Percentiles rank a stretch among this genome's conserved stretches.
Conservation (phyloP, 2,113 vertebrate species). For the Phrynosoma blainvillii region DNA sequence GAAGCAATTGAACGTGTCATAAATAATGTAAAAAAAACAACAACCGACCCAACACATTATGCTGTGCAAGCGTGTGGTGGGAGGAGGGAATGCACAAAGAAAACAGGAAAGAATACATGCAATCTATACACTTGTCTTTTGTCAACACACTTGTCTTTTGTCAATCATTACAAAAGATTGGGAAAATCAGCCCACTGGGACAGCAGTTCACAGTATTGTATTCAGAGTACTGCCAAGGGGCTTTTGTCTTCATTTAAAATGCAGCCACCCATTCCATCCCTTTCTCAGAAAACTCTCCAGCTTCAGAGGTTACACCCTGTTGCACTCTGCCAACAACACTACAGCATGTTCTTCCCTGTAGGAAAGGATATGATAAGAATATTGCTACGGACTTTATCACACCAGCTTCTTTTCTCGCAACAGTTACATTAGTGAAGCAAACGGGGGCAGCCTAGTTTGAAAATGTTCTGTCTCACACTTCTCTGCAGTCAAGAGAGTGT, state of each 20-base stretch:
- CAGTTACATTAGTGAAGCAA: no score
- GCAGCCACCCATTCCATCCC: background rate
- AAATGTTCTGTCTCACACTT: no score
- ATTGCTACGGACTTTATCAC: no score
- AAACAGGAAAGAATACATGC: constrained; percentile 11
- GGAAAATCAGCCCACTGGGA: constrained; percentile 23
- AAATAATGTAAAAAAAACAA: constrained; percentile 27
- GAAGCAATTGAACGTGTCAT: constrained; percentile 69
- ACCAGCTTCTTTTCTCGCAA: no score
- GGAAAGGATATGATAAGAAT: no score
- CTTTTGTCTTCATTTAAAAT: background rate
- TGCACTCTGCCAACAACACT: constrained; percentile 30
- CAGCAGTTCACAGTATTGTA: background rate
- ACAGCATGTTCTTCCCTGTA: no score
- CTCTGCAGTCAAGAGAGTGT: no score
- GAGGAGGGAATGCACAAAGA: background rate
- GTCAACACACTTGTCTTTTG: background rate
- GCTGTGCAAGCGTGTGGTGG: background rate
- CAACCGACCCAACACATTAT: no score
- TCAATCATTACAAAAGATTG: constrained; percentile 62
- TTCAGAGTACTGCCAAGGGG: background rate
- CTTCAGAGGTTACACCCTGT: background rate
- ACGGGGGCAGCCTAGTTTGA: no score
- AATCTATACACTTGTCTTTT: background rate
- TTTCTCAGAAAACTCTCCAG: background rate